Evolutionary conservation across 2,113 vertebrate species (phyloP).

Genomic region (Cariama cristata): DNA sequence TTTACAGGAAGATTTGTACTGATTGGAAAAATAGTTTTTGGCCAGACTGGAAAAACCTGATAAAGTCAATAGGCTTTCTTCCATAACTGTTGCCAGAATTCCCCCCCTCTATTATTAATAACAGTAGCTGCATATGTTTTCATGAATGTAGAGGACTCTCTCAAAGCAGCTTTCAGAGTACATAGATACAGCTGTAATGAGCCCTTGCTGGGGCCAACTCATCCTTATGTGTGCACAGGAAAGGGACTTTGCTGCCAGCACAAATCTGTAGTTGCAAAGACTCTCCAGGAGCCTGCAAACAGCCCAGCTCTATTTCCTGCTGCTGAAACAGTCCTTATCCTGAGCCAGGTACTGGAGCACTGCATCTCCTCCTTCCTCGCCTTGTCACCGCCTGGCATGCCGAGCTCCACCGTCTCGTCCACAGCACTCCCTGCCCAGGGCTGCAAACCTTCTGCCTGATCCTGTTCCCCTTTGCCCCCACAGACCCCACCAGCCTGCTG

Average conservation of each 20-base stretch:
- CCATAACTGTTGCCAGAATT: background rate
- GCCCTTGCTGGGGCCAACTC: background rate
- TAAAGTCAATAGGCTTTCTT: background rate
- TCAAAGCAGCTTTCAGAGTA: background rate
- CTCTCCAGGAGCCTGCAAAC: background rate
- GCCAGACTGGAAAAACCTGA: background rate
- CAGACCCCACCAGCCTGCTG: background rate
- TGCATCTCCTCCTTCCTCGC: fast-evolving
- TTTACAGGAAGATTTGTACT: background rate
- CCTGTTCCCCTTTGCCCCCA: background rate
- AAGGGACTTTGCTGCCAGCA: background rate
- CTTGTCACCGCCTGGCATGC: background rate
- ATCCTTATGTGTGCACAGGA: background rate
- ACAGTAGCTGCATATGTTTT: background rate
- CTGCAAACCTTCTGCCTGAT: background rate
- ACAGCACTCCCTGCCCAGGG: background rate
- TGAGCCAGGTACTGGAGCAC: fast-evolving
- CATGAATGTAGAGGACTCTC: background rate
- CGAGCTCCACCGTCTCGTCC: background rate
- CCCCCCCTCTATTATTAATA: background rate
- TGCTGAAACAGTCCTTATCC: background rate
- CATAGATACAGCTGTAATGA: background rate
- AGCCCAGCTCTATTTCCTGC: background rate
- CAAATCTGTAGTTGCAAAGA: background rate
- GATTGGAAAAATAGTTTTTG: background rate